These are phyloP conservation scores for Epinephelus cyanopodus DNA, from an alignment of 2,113 vertebrate genomes.

Conservation along the genomic window DNA sequence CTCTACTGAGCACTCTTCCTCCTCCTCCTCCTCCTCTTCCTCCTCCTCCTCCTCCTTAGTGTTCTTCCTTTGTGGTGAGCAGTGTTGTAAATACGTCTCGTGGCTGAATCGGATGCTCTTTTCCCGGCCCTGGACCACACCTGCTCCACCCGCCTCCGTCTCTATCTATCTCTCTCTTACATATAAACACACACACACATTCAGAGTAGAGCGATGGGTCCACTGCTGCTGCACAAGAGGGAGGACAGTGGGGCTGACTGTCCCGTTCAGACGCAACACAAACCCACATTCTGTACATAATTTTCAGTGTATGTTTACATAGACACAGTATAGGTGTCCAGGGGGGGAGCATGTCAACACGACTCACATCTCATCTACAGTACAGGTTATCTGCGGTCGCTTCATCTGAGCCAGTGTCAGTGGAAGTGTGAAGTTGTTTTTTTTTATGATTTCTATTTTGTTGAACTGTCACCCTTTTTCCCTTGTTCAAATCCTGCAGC, in stretches of 20 bases:
- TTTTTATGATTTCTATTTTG: conserved; percentile 8
- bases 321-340: conserved; percentile 58
- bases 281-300: conserved; percentile 70
- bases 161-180: conserved; percentile 13
- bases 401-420: conserved; percentile 64
- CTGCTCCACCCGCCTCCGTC: conserved; percentile 53
- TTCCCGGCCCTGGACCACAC: conserved; percentile 58
- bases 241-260: conserved; percentile 30
- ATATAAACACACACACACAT: conserved; percentile 36
- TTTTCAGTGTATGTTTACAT: conserved; percentile 72
- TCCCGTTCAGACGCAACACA: conserved; percentile 46
- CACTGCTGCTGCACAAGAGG: conserved; percentile 51
- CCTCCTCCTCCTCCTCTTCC: not conserved
- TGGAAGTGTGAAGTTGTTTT: conserved; percentile 47
- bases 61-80: conserved; percentile 72
- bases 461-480: not conserved
- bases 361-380: conserved; percentile 50
- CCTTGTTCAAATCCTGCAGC: conserved; percentile 34
- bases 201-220: conserved; percentile 28
- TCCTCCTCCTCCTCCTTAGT: conserved; percentile 50
- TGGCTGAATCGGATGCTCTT: conserved; percentile 56
- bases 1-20: conserved; percentile 29
- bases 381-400: conserved; percentile 49
- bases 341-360: conserved; percentile 51
- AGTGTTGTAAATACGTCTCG: conserved; percentile 69